Evolutionary conservation across 1,140 invertebrate species (phyloP), one percentile per base, ranked within the genome.

Genomic region (Macrostomum lignano): DNA sequence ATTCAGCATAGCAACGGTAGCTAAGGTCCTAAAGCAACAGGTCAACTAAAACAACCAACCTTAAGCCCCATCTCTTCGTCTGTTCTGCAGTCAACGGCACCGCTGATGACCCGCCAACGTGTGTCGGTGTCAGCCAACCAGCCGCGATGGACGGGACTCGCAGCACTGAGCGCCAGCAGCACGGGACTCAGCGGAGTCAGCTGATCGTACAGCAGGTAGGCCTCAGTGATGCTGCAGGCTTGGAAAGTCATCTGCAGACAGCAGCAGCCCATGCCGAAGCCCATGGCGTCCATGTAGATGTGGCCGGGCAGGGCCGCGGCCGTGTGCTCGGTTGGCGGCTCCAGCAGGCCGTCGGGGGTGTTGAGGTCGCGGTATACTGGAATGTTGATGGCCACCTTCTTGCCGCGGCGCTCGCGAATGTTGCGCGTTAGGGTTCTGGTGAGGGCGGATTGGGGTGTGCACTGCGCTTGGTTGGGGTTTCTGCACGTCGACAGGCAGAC

Each of bases 241-340:
- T 62, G 57, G 56, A 84, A 88, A 20, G 78, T 84, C 15, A 86
- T 61, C 55, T 98, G 91, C 7, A 98, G 63, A 53, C 88, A 96
- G 47, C 76, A 91, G 49, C 77, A 86, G 21, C 88, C 88, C 91
- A 96, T 96, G 24, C 91, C 91, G 58, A 96, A 96, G 21, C 81
- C 86, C 84, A 96, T 96, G 1, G 81, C 76, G 56, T 98, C 88
- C 71, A 96, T 72, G 44, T 88, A 81, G 7, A 94, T 71, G 47
- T 79, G 74, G 61, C 86, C 71, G 7, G 45, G 45, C 25, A 41
- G 42, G 1, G 44, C 44, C 25, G 38, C 42, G 17, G n/a, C n/a
- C n/a, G n/a, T n/a, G n/a, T n/a, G n/a, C n/a, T n/a, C n/a, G n/a
- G n/a, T n/a, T n/a, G n/a, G n/a, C n/a, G n/a, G n/a, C n/a, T n/a